A percentile compares a stretch with the other conserved stretches of the same genome.
Conservation (phyloP, 2,113 vertebrate genomes). For the Meriones unguiculatus region DNA sequence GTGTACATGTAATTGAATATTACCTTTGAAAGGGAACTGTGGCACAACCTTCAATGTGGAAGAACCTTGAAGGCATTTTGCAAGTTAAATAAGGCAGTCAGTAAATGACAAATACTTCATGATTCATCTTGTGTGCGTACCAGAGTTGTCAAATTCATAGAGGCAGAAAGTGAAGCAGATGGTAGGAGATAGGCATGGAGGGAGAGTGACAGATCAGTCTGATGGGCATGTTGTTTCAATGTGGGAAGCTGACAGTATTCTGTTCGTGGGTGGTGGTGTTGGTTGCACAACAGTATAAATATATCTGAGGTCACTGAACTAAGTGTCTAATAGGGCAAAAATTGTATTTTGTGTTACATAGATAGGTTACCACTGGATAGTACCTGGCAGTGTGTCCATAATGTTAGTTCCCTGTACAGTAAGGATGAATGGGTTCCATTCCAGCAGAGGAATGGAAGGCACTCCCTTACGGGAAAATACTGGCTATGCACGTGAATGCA, state of each 20-base stretch:
- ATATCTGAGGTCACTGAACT: not conserved
- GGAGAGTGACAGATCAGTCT: not conserved
- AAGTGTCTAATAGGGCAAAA: not conserved
- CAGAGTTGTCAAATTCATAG: not conserved
- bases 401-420: not conserved
- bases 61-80: not conserved
- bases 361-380: not conserved
- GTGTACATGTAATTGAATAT: not conserved
- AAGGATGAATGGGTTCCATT: not conserved
- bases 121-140: not conserved
- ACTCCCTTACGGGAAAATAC: not conserved
- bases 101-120: not conserved
- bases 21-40: not conserved
- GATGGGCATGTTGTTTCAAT: not conserved
- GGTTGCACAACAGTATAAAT: not conserved
- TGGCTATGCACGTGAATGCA: not conserved
- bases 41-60: not conserved
- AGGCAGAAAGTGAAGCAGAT: not conserved
- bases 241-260: not conserved
- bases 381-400: not conserved
- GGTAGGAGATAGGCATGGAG: not conserved
- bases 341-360: not conserved
- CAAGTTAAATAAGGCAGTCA: not conserved
- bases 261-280: not conserved
- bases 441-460: too few relatives aligned